Base-by-base conservation (phyloP, 2,888 invertebrate species). In the Carcina quercana region DNA sequence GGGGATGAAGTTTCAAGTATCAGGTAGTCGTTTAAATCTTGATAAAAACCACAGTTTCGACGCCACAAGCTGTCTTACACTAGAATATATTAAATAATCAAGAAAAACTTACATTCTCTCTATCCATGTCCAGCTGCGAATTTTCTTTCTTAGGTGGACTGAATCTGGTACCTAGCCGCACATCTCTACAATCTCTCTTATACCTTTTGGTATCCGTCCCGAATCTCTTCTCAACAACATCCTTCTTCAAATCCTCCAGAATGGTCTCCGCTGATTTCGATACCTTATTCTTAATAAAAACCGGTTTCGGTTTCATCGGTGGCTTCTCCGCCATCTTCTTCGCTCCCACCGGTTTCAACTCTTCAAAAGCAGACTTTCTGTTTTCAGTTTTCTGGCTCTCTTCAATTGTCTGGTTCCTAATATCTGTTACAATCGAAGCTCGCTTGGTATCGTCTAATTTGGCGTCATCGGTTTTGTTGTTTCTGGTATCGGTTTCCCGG, bases 81-180 rank as follows among this genome's bases (percentile, higher is more conserved):
- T 17, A 19, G 8, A 25, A n/a, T n/a, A n/a, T n/a, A 1, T 3
- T 5, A 13, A 35, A 14, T 10, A 21, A 30, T 21, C 35, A 34
- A 24, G n/a, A n/a, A 11, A 8, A 51, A 84, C 84, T 83, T 11
- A 85, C 84, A 40, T 83, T 83, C 27, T 82, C 75, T 45, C 65
- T 58, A 30, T 83, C 82, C 5, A 71, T 57, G 30, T 82, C 78
- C 27, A 82, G 30, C 24, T 82, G 82, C 0, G 48, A 45, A 10
- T 55, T 66, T 7, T 61, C 58, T 30, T 53, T 64, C 39, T 60
- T 76, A 2, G 65, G 62, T 13, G 66, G n/a, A 20, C 57, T 64
- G 13, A 64, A 49, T 0, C 48, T 51, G 1, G 44, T 32, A n/a
- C 34, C 50, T 36, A 31, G 28, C 35, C 20, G 38, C 26, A 17